A percentile compares a stretch with the other conserved stretches of the same genome.
These are phyloP conservation scores for Blera fallax DNA, from an alignment of 2,888 invertebrate species.

Conservation along the genomic window DNA sequence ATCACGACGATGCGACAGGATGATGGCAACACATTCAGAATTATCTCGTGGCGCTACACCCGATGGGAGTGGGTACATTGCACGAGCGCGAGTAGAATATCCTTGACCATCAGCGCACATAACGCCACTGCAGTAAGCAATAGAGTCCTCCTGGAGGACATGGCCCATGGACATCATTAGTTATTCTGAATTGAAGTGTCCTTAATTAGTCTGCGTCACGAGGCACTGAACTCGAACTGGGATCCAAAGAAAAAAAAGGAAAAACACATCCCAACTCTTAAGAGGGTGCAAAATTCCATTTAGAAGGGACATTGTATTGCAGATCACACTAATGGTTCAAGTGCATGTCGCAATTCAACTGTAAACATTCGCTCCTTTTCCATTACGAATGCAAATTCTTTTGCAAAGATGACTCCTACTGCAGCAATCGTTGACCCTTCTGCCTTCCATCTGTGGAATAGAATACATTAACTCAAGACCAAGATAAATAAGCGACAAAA, in stretches of 20 bases:
- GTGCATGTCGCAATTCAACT: constrained; percentile 30
- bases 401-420: constrained; percentile 15
- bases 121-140: constrained; percentile 1
- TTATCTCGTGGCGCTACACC: constrained; percentile 15
- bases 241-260: neutral
- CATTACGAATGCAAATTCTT: constrained; percentile 35
- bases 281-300: neutral
- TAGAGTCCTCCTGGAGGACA: neutral
- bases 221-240: constrained; percentile 25
- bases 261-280: neutral
- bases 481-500: constrained; percentile 22
- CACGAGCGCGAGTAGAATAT: constrained; percentile 1
- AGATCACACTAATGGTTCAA: constrained; percentile 21
- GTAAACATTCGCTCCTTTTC: neutral
- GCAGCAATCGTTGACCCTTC: constrained; percentile 26
- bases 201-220: constrained; percentile 54
- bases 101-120: constrained; percentile 59
- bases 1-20: constrained; percentile 47
- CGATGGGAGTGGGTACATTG: constrained; percentile 29
- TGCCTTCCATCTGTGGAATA: neutral
- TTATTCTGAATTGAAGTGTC: constrained; percentile 38
- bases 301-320: neutral
- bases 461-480: constrained; percentile 31
- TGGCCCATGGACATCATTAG: constrained; percentile 33
- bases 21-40: constrained; percentile 31